Conservation (phyloP, 2,113 vertebrate genomes). For the Petrocephalus microphthalmus region DNA sequence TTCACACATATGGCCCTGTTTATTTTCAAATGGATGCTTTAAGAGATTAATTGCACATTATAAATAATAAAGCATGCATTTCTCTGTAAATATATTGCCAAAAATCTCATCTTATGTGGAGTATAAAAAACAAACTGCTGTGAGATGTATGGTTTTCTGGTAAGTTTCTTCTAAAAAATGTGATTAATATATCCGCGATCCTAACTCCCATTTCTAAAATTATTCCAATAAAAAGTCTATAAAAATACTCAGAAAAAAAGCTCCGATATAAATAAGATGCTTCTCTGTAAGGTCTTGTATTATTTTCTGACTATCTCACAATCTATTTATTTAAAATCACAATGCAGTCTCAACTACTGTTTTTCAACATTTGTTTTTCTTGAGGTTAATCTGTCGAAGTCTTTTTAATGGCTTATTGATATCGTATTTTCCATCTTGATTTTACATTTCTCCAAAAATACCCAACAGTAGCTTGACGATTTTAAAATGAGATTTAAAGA, state of each 20-base stretch:
- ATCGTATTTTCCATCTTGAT: not conserved
- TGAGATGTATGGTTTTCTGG: not conserved
- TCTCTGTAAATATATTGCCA: no score
- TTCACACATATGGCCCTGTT: not conserved
- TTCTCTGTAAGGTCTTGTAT: not conserved
- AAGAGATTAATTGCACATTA: not conserved
- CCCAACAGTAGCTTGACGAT: not conserved
- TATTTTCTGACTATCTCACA: not conserved
- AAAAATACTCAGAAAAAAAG: not conserved
- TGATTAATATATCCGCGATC: not conserved
- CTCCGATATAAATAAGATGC: not conserved
- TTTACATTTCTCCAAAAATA: not conserved
- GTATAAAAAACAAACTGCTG: not conserved
- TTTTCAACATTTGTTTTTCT: not conserved
- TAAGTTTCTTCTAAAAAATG: not conserved
- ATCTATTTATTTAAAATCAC: not conserved
- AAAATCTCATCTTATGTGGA: no score
- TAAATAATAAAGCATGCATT: not conserved
- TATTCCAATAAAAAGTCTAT: not conserved
- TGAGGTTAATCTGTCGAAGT: not conserved
- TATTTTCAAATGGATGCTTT: not conserved
- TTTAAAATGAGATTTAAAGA: not conserved
- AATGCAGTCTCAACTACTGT: not conserved
- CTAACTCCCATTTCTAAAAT: not conserved
- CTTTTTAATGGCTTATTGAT: not conserved